Evolutionary conservation across 1,140 invertebrate genomes (phyloP), one percentile per base, ranked within the genome.

Genomic region (Carcinoscorpius rotundicauda): DNA sequence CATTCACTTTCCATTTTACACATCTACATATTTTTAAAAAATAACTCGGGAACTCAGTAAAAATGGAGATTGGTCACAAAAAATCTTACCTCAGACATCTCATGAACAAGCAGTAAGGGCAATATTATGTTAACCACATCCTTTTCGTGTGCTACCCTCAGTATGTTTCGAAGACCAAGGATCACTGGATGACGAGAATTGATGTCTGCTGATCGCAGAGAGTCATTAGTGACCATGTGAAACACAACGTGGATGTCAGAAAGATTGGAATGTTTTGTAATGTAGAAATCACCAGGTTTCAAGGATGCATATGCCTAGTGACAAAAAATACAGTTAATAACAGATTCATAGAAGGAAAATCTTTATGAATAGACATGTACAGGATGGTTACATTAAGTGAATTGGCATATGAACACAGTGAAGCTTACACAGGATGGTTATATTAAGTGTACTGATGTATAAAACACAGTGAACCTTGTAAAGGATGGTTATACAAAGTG

Each of bases 241-340:
- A 97, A 98, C 64, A 97, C 86, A 4, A 95, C 85, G 79, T 98
- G 93, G 57, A 91, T 88, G 76, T 96, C 89, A 6, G 91, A 85
- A 64, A 98, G 81, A 83, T 98, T 98, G 61, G 93, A 97, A 84
- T 98, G 96, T 68, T 86, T 84, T 4, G 94, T 97, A 6, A 97
- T 85, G 76, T 91, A 96, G 72, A 97, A 88, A 79, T 98, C 96
- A 4, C 96, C 96, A 1, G 87, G 83, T 76, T 87, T 84, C 60
- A 76, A 60, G 4, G 51, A 55, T 6, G 53, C n/a, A 55, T 6
- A 55, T 8, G 3, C 53, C n/a, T 6, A 55, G 6, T 55, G 6
- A 55, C 29, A 29, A 29, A 29, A 29, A 2, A 29, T 29, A 29
- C 29, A 29, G 29, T 29, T 29, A 29, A 29, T 29, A 29, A 29